Evolutionary conservation across 2,888 invertebrate species (phyloP).

Genomic region (Oligia fasciuncula): DNA sequence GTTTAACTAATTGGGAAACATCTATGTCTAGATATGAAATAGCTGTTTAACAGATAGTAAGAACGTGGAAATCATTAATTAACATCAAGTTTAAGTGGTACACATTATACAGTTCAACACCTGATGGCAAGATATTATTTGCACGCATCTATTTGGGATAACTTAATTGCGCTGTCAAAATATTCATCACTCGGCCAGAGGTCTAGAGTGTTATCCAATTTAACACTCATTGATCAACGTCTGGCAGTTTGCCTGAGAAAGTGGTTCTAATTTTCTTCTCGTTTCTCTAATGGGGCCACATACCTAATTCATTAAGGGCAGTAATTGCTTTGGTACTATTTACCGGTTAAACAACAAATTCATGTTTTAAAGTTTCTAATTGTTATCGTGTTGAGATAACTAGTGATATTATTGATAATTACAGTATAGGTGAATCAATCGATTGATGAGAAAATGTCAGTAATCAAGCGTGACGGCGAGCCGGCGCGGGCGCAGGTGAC

Average conservation of each 20-base stretch:
- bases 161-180: slow-evolving; percentile 83
- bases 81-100: slow-evolving; percentile 31
- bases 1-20: not conserved
- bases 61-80: slow-evolving; percentile 55
- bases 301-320: slow-evolving; percentile 23
- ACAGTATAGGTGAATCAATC: slow-evolving; percentile 23
- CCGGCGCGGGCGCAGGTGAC: slow-evolving; percentile 26
- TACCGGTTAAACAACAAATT: not conserved
- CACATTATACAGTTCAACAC: slow-evolving; percentile 38
- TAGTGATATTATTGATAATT: slow-evolving; percentile 26
- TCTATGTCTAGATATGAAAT: not conserved
- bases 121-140: slow-evolving; percentile 66
- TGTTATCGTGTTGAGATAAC: not conserved
- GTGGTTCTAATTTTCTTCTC: slow-evolving; percentile 67
- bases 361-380: slow-evolving; percentile 5
- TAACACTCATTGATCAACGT: slow-evolving; percentile 77
- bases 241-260: slow-evolving; percentile 71
- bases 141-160: slow-evolving; percentile 64
- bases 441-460: slow-evolving; percentile 45
- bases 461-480: slow-evolving; percentile 46
- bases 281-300: slow-evolving; percentile 5
- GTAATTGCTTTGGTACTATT: not conserved
- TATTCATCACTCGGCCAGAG: slow-evolving; percentile 72
- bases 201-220: slow-evolving; percentile 75
- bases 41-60: not conserved